Percentiles rank a stretch among this genome's conserved stretches.
These are phyloP conservation scores for Danaus melanippus DNA, from an alignment of 1,140 invertebrate species.

Conservation along the genomic window DNA sequence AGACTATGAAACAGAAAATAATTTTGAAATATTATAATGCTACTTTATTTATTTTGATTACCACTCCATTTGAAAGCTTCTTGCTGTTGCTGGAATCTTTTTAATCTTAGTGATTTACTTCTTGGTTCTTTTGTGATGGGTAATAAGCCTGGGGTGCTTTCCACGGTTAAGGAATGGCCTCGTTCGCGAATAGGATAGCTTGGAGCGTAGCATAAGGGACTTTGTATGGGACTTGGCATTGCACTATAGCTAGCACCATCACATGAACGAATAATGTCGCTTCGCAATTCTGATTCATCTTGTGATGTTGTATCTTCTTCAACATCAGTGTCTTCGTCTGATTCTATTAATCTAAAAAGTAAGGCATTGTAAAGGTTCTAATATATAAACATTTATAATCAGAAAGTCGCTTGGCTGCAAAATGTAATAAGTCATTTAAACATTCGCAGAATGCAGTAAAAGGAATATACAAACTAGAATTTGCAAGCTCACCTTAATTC, in stretches of 20 bases:
- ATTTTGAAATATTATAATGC: no score
- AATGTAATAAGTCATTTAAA: no score
- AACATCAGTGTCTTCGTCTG: constrained; percentile 33
- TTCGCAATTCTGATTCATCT: constrained; percentile 39
- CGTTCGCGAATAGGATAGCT: constrained; percentile 36
- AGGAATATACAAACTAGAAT: no score
- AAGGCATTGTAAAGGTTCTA: no score
- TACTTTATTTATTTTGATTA: no score
- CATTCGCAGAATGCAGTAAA: no score
- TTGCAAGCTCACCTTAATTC: constrained; percentile 63
- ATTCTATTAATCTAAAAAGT: constrained; percentile 36
- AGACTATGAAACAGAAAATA: no score
- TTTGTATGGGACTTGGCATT: constrained; percentile 25
- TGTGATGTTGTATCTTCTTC: constrained; percentile 35
- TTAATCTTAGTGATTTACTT: constrained; percentile 52
- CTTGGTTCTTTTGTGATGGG: constrained; percentile 36
- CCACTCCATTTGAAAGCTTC: no score
- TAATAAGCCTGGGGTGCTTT: constrained; percentile 34
- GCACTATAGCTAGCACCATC: constrained; percentile 30
- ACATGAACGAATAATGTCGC: constrained; percentile 31
- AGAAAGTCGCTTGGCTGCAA: no score
- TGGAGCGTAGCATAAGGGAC: constrained; percentile 24
- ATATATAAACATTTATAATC: no score
- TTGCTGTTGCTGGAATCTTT: constrained; percentile 20
- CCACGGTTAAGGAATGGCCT: constrained; percentile 43